These are phyloP conservation scores for Trigoniulus corallinus DNA, from an alignment of 1,140 invertebrate species.

Conservation along the genomic window DNA sequence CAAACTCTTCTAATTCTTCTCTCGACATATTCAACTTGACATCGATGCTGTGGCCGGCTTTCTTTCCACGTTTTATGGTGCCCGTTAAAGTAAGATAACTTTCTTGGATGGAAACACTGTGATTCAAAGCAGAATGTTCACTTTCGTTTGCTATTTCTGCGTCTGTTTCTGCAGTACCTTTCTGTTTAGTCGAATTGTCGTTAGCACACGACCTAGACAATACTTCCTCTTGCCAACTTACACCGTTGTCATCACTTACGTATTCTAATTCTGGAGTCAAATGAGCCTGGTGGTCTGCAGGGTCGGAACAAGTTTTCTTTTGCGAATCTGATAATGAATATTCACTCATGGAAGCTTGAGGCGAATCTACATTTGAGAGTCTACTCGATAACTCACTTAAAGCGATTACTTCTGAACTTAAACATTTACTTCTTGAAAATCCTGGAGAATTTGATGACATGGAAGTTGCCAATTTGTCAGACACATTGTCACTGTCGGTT, in stretches of 20 bases:
- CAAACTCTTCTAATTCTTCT: conserved; percentile 44
- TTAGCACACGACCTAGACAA: background rate
- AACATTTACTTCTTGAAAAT: too few relatives aligned
- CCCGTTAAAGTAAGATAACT: conserved; percentile 34
- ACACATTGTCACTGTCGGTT: background rate
- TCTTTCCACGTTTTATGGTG: conserved; percentile 50
- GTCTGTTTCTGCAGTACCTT: background rate
- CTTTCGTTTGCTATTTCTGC: too few relatives aligned
- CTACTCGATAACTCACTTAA: background rate
- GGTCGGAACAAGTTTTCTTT: background rate
- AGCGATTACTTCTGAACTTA: background rate
- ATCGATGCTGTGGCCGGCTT: conserved; percentile 52
- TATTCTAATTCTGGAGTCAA: too few relatives aligned
- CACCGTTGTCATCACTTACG: background rate
- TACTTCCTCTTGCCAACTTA: background rate
- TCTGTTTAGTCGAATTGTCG: background rate
- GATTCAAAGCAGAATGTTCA: conserved; percentile 6
- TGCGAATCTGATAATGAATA: too few relatives aligned
- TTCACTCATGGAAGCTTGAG: too few relatives aligned
- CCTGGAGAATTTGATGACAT: too few relatives aligned
- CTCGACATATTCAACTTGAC: conserved; percentile 41
- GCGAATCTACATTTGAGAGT: too few relatives aligned
- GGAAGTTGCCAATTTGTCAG: background rate
- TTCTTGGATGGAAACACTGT: background rate
- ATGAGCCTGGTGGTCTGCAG: background rate